phyloP scores from a whole-genome alignment of 1,140 invertebrate species.

The Heliconius hewitsoni region DNA sequence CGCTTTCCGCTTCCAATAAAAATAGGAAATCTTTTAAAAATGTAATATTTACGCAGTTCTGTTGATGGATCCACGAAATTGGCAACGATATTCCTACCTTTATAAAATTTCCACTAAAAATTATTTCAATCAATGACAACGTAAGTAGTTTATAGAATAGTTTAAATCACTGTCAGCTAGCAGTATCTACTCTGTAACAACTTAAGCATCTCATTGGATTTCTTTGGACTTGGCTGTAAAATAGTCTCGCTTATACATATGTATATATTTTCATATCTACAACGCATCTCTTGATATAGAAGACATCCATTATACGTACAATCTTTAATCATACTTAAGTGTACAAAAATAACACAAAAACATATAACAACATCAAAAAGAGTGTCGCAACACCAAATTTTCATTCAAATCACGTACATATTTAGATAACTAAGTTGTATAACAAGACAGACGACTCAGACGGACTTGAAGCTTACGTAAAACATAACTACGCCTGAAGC shows the following conservation, averaged over 20 bases:
- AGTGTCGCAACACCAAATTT: background rate
- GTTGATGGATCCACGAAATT: background rate
- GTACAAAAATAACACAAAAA: background rate
- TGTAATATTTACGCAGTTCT: too few relatives aligned
- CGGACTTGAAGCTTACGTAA: background rate
- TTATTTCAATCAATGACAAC: background rate
- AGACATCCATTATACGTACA: too few relatives aligned
- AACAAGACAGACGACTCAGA: background rate
- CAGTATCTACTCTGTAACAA: background rate
- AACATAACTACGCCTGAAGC: conserved; percentile 3
- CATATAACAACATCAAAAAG: background rate
- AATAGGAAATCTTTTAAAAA: too few relatives aligned
- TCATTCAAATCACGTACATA: background rate
- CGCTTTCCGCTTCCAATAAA: too few relatives aligned
- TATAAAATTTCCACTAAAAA: background rate
- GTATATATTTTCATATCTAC: background rate
- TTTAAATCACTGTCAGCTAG: background rate
- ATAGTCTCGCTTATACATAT: background rate
- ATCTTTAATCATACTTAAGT: too few relatives aligned
- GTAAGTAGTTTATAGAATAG: background rate
- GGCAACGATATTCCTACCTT: background rate
- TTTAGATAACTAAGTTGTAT: conserved; percentile 6
- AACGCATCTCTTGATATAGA: too few relatives aligned
- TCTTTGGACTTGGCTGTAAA: background rate
- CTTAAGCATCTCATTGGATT: background rate